Percentiles rank a stretch among this genome's conserved stretches.
Evolutionary conservation across 2,888 invertebrate species (phyloP).

Genomic region (Linnaemya tessellans): DNA sequence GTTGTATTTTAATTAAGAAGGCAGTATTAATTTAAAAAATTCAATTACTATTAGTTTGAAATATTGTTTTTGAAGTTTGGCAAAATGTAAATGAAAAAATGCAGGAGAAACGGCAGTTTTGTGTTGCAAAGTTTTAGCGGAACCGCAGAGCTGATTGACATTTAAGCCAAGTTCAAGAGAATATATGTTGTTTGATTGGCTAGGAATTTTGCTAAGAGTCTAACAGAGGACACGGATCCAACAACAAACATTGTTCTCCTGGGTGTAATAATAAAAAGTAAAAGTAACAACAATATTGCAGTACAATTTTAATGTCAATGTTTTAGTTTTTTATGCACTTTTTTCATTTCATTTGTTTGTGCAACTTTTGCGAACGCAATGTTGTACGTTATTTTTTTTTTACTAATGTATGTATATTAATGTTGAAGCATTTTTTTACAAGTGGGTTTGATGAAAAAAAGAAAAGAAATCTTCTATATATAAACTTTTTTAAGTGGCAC

Average conservation of each 20-base stretch:
- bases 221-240: too few species aligned
- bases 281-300: conserved; percentile 56
- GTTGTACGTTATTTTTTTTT: not conserved
- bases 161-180: too few species aligned
- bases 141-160: too few species aligned
- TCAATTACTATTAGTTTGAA: too few species aligned
- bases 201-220: too few species aligned
- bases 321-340: conserved; percentile 22
- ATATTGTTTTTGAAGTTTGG: too few species aligned
- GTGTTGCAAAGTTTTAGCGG: too few species aligned
- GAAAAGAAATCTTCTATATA: conserved; percentile 16
- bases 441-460: conserved; percentile 14
- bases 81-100: too few species aligned
- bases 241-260: not conserved
- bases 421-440: conserved; percentile 42
- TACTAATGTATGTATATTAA: conserved; percentile 51
- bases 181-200: too few species aligned
- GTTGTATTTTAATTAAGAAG: too few species aligned
- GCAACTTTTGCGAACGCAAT: conserved; percentile 59
- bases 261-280: conserved; percentile 34
- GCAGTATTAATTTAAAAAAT: too few species aligned
- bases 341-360: conserved; percentile 14
- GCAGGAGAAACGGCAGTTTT: too few species aligned
- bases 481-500: conserved; percentile 65
- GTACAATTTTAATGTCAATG: conserved; percentile 66